Percentiles rank a stretch among this genome's conserved stretches.
Conservation (phyloP, 1,140 invertebrate species). For the Papilio xuthus region DNA sequence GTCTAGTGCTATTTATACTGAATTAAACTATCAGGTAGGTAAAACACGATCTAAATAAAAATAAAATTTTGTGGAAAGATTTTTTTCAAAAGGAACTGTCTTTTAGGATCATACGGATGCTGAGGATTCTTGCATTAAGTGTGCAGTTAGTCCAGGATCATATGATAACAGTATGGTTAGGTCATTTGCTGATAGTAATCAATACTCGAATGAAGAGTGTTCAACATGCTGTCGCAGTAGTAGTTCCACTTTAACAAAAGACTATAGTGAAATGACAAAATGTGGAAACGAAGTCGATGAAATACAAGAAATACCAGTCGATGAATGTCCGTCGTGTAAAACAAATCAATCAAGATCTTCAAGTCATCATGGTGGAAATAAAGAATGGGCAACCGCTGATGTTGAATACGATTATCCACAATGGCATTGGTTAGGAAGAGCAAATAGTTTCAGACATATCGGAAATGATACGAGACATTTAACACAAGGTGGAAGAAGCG, state of each 20-base stretch:
- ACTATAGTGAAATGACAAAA: slow-evolving; percentile 79
- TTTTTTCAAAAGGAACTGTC: slow-evolving; percentile 27
- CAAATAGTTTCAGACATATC: slow-evolving; percentile 73
- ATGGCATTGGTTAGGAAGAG: slow-evolving; percentile 75
- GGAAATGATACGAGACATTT: slow-evolving; percentile 64
- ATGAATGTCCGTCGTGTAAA: slow-evolving; percentile 77
- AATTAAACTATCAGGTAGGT: slow-evolving; percentile 74
- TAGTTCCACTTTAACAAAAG: slow-evolving; percentile 76
- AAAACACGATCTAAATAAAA: slow-evolving; percentile 27
- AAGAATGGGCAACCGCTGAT: slow-evolving; percentile 75
- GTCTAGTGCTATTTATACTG: slow-evolving; percentile 76
- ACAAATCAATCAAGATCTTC: slow-evolving; percentile 74
- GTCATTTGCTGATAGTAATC: slow-evolving; percentile 75
- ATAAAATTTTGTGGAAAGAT: not conserved
- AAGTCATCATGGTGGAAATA: slow-evolving; percentile 72
- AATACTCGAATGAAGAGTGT: slow-evolving; percentile 77
- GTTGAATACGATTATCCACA: slow-evolving; percentile 78
- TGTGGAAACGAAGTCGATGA: slow-evolving; percentile 72
- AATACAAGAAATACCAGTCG: slow-evolving; percentile 70
- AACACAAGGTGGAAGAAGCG: slow-evolving; percentile 60
- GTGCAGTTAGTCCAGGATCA: slow-evolving; percentile 73
- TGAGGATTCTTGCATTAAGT: slow-evolving; percentile 76
- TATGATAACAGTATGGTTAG: slow-evolving; percentile 76
- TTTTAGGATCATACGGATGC: slow-evolving; percentile 72
- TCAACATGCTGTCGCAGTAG: slow-evolving; percentile 77